A percentile compares a stretch with the other conserved stretches of the same genome.
phyloP scores from a whole-genome alignment of 2,797 vertebrate species.

The Acrossocheilus fasciatus region DNA sequence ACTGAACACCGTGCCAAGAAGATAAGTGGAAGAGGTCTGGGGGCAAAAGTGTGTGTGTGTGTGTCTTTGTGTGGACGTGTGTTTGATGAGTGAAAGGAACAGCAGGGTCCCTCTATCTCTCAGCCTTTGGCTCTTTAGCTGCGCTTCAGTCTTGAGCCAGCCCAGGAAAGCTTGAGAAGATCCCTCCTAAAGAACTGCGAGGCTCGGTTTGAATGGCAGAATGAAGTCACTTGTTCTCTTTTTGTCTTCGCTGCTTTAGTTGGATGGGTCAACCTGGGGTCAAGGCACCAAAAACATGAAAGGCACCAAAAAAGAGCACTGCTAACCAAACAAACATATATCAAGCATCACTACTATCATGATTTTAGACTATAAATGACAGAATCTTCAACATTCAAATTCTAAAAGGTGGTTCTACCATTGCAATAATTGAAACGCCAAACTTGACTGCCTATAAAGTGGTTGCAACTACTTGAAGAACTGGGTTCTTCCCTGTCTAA shows the following conservation, averaged over 20 bases:
- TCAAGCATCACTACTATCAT: neutral
- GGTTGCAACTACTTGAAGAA: neutral
- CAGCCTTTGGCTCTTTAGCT: constrained; percentile 43
- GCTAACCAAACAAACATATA: neutral
- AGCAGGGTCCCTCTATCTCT: constrained; percentile 45
- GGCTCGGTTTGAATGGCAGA: constrained; percentile 42
- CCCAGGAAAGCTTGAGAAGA: constrained; percentile 33
- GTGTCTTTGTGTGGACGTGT: constrained; percentile 37
- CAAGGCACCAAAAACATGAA: neutral
- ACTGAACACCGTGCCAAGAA: constrained; percentile 42
- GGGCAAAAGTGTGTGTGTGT: constrained; percentile 29
- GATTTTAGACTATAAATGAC: neutral
- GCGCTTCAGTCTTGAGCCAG: constrained; percentile 31
- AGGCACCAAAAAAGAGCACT: neutral
- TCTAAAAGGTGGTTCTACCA: neutral
- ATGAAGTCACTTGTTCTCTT: constrained; percentile 28
- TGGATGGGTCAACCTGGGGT: constrained; percentile 24
- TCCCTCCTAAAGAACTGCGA: constrained; percentile 18
- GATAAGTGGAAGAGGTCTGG: constrained; percentile 50
- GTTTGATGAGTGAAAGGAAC: constrained; percentile 58
- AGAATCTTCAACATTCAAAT: neutral
- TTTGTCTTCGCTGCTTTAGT: constrained; percentile 12
- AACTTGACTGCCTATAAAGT: neutral
- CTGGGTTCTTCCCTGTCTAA: neutral
- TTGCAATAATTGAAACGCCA: neutral